phyloP scores from a whole-genome alignment of 2,113 vertebrate species.

The Lampris megalopsis region DNA sequence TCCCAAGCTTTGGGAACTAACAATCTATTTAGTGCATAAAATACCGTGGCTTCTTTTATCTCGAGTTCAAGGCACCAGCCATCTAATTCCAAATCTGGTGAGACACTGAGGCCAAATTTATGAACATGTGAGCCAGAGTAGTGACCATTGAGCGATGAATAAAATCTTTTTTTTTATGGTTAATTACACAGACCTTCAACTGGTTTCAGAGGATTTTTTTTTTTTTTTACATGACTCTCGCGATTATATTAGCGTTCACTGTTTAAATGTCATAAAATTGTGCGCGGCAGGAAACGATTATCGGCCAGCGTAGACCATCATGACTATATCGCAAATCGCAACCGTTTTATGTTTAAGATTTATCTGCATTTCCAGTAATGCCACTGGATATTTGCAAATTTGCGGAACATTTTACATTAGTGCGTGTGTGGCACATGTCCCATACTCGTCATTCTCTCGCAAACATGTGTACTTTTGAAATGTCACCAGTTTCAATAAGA shows the following conservation, averaged over 20 bases:
- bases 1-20: conserved; percentile 59
- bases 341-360: neutral
- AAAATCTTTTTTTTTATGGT: conserved; percentile 61
- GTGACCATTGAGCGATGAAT: conserved; percentile 60
- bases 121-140: conserved; percentile 69
- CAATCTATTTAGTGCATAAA: conserved; percentile 61
- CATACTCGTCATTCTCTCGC: neutral
- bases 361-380: neutral
- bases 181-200: conserved; percentile 46
- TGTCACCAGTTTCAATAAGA: too few species aligned
- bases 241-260: neutral
- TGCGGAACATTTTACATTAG: neutral
- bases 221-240: conserved; percentile 2
- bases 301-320: too few species aligned
- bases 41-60: conserved; percentile 64
- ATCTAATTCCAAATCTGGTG: conserved; percentile 72
- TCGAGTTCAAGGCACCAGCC: conserved; percentile 57
- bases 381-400: neutral
- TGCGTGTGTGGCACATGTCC: neutral
- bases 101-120: conserved; percentile 55
- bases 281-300: neutral
- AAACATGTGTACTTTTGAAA: too few species aligned
- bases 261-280: conserved; percentile 8
- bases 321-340: neutral
- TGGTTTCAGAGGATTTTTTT: conserved; percentile 60